Conservation (phyloP, 2,797 vertebrate species). For the Diglossa cyanea region DNA sequence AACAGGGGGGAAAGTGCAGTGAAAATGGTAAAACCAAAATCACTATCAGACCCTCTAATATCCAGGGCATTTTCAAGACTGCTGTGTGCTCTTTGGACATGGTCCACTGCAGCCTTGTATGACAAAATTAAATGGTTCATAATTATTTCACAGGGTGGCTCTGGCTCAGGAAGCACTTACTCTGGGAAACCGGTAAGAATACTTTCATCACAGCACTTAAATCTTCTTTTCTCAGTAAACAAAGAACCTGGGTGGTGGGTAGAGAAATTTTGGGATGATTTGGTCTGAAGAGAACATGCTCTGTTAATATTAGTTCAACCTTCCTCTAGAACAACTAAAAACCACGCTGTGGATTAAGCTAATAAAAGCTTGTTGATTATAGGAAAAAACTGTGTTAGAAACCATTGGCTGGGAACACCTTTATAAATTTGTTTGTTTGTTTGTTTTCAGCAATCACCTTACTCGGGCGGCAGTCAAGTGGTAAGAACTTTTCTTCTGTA, state of each 20-base stretch:
- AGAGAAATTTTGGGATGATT: background rate
- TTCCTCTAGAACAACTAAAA: background rate
- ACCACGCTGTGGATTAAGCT: background rate
- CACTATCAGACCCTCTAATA: background rate
- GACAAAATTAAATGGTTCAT: background rate
- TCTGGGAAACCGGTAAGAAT: slow-evolving; percentile 34
- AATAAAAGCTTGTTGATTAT: background rate
- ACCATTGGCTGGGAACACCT: background rate
- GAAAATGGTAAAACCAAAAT: background rate
- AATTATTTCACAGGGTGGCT: slow-evolving; percentile 19
- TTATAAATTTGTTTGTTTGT: background rate
- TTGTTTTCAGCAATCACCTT: slow-evolving; percentile 34
- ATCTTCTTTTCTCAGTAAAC: background rate
- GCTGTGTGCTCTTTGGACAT: background rate
- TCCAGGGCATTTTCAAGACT: background rate
- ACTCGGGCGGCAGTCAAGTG: slow-evolving; percentile 9
- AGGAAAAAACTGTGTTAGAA: background rate
- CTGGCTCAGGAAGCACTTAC: slow-evolving; percentile 30
- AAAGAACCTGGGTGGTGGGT: background rate
- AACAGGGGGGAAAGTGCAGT: fast-evolving
- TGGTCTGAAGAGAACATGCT: background rate
- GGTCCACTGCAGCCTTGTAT: background rate
- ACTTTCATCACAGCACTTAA: background rate
- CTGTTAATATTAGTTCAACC: background rate
- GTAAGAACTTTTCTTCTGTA: slow-evolving; percentile 12